phyloP scores from a whole-genome alignment of 2,797 vertebrate genomes.

The Sus cebifrons region DNA sequence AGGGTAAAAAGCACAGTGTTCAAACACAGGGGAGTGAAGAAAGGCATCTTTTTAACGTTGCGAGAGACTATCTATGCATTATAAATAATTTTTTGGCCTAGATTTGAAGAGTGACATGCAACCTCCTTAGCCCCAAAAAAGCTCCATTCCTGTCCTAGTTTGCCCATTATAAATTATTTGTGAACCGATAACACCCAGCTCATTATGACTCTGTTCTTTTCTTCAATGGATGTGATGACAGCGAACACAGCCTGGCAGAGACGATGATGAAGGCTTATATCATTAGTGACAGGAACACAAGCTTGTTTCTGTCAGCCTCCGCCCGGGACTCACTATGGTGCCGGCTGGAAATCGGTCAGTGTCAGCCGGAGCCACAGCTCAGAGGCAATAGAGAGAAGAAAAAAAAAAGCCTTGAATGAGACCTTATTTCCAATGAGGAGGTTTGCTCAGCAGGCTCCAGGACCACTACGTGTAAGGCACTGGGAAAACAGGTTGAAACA shows the following conservation, averaged over 20 bases:
- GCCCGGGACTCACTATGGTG: conserved; percentile 77
- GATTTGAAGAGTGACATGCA: conserved; percentile 82
- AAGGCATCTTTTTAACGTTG: conserved; percentile 71
- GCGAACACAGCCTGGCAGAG: conserved; percentile 78
- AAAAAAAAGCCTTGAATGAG: conserved; percentile 85
- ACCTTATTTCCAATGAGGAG: conserved; percentile 83
- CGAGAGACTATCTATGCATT: conserved; percentile 74
- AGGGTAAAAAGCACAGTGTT: conserved; percentile 56
- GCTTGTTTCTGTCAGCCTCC: conserved; percentile 85
- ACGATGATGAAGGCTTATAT: conserved; percentile 76
- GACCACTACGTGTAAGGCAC: conserved; percentile 69
- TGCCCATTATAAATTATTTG: conserved; percentile 84
- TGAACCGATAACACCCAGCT: conserved; percentile 75
- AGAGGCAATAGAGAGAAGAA: conserved; percentile 75
- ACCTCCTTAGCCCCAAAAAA: conserved; percentile 79
- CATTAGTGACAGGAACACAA: conserved; percentile 84
- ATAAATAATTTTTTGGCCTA: conserved; percentile 86
- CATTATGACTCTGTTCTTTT: conserved; percentile 66
- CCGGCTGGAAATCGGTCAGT: conserved; percentile 78
- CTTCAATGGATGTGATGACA: conserved; percentile 69
- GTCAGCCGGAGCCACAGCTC: conserved; percentile 82
- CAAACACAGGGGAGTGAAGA: conserved; percentile 59
- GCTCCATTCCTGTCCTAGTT: conserved; percentile 77
- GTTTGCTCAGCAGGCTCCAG: conserved; percentile 75
- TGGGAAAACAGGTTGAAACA: conserved; percentile 70